Evolutionary conservation across 2,797 vertebrate genomes (phyloP), one percentile per base, ranked within the genome.

Genomic region (Acomys russatus): DNA sequence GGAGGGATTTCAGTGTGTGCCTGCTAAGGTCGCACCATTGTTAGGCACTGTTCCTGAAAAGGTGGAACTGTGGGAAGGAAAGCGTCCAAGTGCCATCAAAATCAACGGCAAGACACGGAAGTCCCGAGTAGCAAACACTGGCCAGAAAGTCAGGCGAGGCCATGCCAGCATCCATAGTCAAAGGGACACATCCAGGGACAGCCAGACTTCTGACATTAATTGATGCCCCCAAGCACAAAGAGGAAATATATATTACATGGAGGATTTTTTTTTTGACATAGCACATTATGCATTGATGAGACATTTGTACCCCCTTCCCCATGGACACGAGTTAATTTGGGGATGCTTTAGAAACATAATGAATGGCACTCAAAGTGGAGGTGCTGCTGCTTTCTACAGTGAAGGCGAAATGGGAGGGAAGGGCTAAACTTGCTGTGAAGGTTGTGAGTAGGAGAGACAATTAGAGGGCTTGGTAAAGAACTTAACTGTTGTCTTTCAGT

Each of bases 171-270:
- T 78, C 77, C 73, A 33, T 18, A 73, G 93, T 96, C 85, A 94
- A 88, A 92, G 83, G 91, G 23, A 87, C 38, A 54, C 71, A 79
- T 94, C 77, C 92, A 64, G 92, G 74, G 85, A 66, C 59, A 95
- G 92, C 91, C 94, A 96, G 93, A 44, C 88, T 87, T 78, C 90
- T 96, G 96, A 97, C 94, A 74, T 92, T 96, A 95, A 97, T 92
- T 76, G 96, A 95, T 71, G 91, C 10, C 77, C 96, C 84, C 22
- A 33, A 90, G 89, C 76, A 88, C 80, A 92, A 80, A 44, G 68
- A 92, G 90, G 88, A 97, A 93, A 94, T 95, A n/a, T 73, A 92
- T 56, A 92, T 95, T 93, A 92, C 80, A 70, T 54, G 1, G 68
- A 84, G 44, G 78, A 64, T 56, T 71, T 74, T 79, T 9, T 56